Evolutionary conservation across 2,797 vertebrate species (phyloP), one percentile per base, ranked within the genome.

Genomic region (Cephalopachus bancanus): DNA sequence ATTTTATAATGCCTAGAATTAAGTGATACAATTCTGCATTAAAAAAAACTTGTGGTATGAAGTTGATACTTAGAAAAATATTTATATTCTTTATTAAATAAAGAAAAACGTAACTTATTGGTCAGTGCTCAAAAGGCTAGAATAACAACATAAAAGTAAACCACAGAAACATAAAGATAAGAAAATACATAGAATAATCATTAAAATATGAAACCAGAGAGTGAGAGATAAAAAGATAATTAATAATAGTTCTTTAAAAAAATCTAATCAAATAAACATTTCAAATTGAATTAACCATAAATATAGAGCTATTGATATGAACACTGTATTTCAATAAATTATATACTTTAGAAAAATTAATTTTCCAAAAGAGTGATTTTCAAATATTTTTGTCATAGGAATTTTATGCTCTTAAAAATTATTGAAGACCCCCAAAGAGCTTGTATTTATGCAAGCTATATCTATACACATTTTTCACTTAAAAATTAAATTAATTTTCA

Each of bases 401-500:
- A 83, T 10, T 76, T 44, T 83, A 53, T 5, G 81, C 16, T 76
- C 16, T 74, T 74, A 92, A 95, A 87, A 78, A 90, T 67, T 89
- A 72, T 49, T 16, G 0, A 74, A 20, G 10, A 19, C 1, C 10
- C 3, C 20, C 49, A 65, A 92, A 79, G 12, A 64, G 4, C 20
- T 89, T 95, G 3, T 89, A 78, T 76, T 76, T 71, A 71, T 30
- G 3, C 17, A 84, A 11, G 22, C 7, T 49, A 28, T 74, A 89
- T 74, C 15, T 79, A 76, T 62, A 17, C 60, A 75, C 6, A 75
- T 4, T 57, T n/a, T n/a, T n/a, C n/a, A n/a, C n/a, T n/a, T n/a
- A n/a, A 86, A 86, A 84, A 75, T 59, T n/a, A 37, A 85, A 75
- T 16, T 37, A 83, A 65, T 88, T 28, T 55, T 53, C 55, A 85